Evolutionary conservation across 2,888 invertebrate genomes (phyloP), one percentile per base, ranked within the genome.

Genomic region (Pteria penguin): DNA sequence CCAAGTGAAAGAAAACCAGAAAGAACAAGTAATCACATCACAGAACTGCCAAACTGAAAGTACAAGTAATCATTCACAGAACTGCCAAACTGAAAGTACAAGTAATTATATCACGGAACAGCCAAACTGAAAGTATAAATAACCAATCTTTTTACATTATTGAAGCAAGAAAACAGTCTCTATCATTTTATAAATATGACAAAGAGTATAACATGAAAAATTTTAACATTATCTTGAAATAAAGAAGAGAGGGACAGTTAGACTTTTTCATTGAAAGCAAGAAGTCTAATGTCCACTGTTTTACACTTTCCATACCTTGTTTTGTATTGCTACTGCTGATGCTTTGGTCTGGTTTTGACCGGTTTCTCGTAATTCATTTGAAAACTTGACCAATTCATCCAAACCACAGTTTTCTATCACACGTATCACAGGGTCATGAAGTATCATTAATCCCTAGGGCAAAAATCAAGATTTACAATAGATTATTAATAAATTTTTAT

Each of bases 81-180:
- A 65, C 85, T 82, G 27, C 87, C 88, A 82, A 90, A 88, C 90
- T 90, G 83, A 45, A 86, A 86, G 8, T 33, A n/a, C n/a, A n/a
- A n/a, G n/a, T n/a, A n/a, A n/a, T n/a, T n/a, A n/a, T n/a, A n/a
- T n/a, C n/a, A n/a, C n/a, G n/a, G n/a, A 54, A 63, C 62, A 0
- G 11, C 22, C 27, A 11, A 33, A 45, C 8, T 11, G 22, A 45
- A 33, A n/a, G 22, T 18, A 65, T n/a, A 55, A 55, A 18, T 18
- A 8, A 55, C 4, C n/a, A n/a, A n/a, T n/a, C n/a, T n/a, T n/a
- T n/a, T n/a, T n/a, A n/a, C n/a, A n/a, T n/a, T n/a, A n/a, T n/a
- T n/a, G n/a, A n/a, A n/a, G n/a, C n/a, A n/a, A n/a, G n/a, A n/a
- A n/a, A n/a, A n/a, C n/a, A n/a, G n/a, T n/a, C n/a, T n/a, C n/a